Base-by-base conservation (phyloP, 2,888 invertebrate species). In the Luperina testacea region DNA sequence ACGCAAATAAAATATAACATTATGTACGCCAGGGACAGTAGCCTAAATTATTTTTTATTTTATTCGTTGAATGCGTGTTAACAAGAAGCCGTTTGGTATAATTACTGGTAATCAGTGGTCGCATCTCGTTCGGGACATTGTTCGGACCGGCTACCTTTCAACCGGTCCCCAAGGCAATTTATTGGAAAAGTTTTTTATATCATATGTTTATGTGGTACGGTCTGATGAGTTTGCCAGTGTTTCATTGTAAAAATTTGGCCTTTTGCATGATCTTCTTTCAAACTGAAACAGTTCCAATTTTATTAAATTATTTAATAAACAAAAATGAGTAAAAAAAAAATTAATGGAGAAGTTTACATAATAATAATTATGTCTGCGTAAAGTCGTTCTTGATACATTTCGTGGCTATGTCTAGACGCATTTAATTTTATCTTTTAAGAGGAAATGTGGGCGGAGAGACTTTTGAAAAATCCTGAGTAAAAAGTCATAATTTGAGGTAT, bases 61-160 rank as follows among this genome's bases (percentile, higher is more conserved):
- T 78, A 72, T 77, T 75, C 69, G 65, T 75, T 63, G 72, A 64
- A 82, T n/a, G 79, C 73, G 88, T 88, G 88, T 89, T 89, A 89
- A 89, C 84, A 89, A 88, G 90, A 83, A 82, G 82, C 88, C 51
- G 85, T 90, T 84, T 83, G 82, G 83, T 78, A 80, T 89, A 90
- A 90, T 89, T 90, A 89, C 84, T 80, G 48, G 84, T 84, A 85
- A 87, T 90, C 89, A 72, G 75, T 64, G 74, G 83, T 81, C 78
- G 80, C 87, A 89, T 89, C 90, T 89, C 75, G 80, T 70, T 51
- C 83, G 73, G 42, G 79, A 88, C 88, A 89, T 83, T 89, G 88
- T 89, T 81, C 74, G 51, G 67, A 78, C 81, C 75, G 74, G 80
- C 72, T 86, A 76, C 76, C 64, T 79, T 79, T 75, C 83, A 75